Conservation (phyloP, 2,888 invertebrate genomes). For the Arge pagana region DNA sequence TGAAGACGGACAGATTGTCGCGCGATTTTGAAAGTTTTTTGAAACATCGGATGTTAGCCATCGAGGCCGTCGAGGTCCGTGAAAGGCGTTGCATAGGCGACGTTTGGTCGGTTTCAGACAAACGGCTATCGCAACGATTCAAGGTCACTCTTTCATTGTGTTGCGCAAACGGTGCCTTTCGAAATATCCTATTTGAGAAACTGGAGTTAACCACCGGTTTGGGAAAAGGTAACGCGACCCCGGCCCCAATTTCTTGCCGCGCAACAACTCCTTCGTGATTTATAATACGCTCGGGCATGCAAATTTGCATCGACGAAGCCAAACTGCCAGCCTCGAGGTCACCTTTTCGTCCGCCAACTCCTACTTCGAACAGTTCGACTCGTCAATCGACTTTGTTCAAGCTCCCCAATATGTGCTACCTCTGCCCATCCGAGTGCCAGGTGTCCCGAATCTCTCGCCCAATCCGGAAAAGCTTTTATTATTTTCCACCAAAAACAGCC, state of each 20-base stretch:
- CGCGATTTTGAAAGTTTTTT: neutral
- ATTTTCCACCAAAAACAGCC: too few species aligned
- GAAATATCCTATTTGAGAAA: neutral
- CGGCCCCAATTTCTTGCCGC: constrained; percentile 1
- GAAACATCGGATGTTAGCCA: neutral
- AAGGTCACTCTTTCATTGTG: constrained; percentile 18
- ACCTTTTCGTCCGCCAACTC: constrained; percentile 7
- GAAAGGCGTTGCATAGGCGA: neutral
- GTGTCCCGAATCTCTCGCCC: too few species aligned
- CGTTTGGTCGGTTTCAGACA: constrained; percentile 1
- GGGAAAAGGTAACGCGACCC: neutral
- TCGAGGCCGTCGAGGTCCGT: neutral
- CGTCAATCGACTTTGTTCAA: too few species aligned
- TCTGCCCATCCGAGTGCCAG: too few species aligned
- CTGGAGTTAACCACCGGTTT: constrained; percentile 7
- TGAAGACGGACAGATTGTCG: neutral
- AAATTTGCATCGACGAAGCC: constrained; percentile 19
- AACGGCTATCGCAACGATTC: neutral
- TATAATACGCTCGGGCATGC: constrained; percentile 7
- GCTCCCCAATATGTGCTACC: too few species aligned
- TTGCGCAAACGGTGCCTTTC: constrained; percentile 13
- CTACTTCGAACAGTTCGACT: too few species aligned
- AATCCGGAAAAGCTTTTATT: too few species aligned
- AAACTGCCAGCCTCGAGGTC: constrained; percentile 19
- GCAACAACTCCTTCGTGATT: constrained; percentile 7